Evolutionary conservation across 2,888 invertebrate species (phyloP).

Genomic region (Leucoma salicis): DNA sequence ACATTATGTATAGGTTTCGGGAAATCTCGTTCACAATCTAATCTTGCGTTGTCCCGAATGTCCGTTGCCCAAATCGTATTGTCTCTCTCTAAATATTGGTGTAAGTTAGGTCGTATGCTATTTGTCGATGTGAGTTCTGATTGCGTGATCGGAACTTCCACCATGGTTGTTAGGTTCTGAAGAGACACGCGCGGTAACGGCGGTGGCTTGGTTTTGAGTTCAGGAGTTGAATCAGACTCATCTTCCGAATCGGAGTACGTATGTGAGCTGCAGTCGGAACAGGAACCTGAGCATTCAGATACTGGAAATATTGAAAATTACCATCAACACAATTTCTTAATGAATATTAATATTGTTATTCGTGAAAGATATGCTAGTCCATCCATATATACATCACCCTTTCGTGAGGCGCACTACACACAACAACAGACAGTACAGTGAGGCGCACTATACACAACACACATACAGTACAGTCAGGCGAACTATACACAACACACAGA

Average conservation of each 20-base stretch:
- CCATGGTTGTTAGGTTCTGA: conserved; percentile 44
- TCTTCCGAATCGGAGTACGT: conserved; percentile 57
- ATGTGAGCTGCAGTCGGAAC: conserved; percentile 83
- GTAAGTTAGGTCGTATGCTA: conserved; percentile 67
- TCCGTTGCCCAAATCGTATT: conserved; percentile 68
- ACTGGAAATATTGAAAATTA: conserved; percentile 58
- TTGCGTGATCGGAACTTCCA: conserved; percentile 55
- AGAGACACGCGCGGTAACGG: conserved; percentile 51
- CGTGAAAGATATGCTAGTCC: no score
- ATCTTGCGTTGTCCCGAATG: conserved; percentile 45
- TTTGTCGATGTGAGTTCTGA: conserved; percentile 53
- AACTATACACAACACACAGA: no score
- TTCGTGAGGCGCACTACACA: no score
- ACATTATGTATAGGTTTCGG: conserved; percentile 46
- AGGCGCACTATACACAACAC: no score
- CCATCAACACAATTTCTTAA: no score
- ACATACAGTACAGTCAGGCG: no score
- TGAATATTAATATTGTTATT: no score
- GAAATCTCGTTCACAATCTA: conserved; percentile 32
- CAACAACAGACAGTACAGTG: no score
- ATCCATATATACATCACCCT: no score
- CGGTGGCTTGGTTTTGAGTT: conserved; percentile 54
- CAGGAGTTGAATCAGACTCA: conserved; percentile 45
- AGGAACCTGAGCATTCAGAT: conserved; percentile 87
- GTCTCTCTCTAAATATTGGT: conserved; percentile 70